Conservation (phyloP, 2,113 vertebrate species). For the Nymphicus hollandicus region DNA sequence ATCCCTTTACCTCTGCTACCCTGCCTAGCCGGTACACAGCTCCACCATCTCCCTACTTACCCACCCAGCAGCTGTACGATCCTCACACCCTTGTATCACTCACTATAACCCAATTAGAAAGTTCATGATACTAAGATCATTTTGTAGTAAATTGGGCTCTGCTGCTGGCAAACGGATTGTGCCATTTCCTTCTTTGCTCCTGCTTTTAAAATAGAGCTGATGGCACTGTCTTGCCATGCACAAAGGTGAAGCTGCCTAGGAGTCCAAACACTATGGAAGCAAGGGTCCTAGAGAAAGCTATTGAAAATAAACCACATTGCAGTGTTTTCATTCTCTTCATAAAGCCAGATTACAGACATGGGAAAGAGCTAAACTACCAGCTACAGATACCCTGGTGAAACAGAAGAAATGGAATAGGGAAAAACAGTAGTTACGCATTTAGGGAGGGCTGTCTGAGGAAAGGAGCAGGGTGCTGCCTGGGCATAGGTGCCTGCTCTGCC, state of each 20-base stretch:
- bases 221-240: background rate
- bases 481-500: background rate
- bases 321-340: background rate
- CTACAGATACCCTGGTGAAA: background rate
- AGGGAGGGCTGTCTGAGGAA: background rate
- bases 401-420: background rate
- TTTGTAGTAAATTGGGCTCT: background rate
- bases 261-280: background rate
- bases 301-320: background rate
- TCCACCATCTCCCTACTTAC: fast-evolving
- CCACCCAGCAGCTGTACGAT: background rate
- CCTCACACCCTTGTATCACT: background rate
- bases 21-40: background rate
- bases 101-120: background rate
- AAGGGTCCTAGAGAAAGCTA: background rate
- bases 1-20: background rate
- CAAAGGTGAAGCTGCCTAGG: background rate
- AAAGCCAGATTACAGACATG: background rate
- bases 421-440: background rate
- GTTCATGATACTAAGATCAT: fast-evolving
- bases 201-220: background rate
- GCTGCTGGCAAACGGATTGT: fast-evolving
- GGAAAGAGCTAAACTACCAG: background rate
- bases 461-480: background rate
- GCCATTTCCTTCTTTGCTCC: background rate